These are phyloP conservation scores for Porites divaricata DNA, from an alignment of 92 coral and sea anemone species.

Conservation along the genomic window DNA sequence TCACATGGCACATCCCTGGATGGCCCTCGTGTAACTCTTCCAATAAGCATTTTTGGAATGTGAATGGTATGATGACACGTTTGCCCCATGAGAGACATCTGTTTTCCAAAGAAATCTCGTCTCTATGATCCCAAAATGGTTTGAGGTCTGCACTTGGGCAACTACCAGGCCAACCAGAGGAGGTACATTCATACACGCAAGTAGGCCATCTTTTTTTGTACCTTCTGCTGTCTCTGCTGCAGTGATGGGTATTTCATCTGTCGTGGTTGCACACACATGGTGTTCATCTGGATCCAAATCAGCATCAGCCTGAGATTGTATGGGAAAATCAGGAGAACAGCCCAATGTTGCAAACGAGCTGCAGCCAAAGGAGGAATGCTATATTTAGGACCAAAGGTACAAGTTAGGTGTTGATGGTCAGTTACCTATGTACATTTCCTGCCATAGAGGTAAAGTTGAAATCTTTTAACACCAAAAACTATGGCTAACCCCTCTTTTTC, in stretches of 20 bases:
- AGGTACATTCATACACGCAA: conserved; percentile 34
- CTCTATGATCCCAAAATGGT: conserved; percentile 35
- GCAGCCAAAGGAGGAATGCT: conserved; percentile 32
- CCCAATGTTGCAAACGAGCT: conserved; percentile 42
- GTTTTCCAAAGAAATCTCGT: conserved; percentile 9
- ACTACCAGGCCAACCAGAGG: conserved; percentile 31
- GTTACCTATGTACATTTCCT: conserved; percentile 29
- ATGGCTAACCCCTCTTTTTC: too few relatives aligned
- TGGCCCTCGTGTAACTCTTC: too few relatives aligned
- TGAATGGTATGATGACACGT: conserved; percentile 42
- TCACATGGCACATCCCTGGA: too few relatives aligned
- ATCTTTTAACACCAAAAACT: conserved; percentile 36
- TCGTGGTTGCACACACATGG: conserved; percentile 23
- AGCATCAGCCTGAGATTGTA: not conserved
- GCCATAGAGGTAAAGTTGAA: conserved; percentile 48
- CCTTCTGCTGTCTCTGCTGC: conserved; percentile 30
- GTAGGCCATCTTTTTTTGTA: conserved; percentile 18
- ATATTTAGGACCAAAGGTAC: conserved; percentile 33
- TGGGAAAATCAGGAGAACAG: not conserved
- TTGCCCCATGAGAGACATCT: not conserved
- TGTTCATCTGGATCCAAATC: conserved; percentile 41
- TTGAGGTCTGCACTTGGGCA: conserved; percentile 40
- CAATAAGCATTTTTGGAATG: conserved; percentile 16
- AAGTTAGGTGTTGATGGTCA: conserved; percentile 39
- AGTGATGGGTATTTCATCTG: conserved; percentile 25